Evolutionary conservation across 2,113 vertebrate species (phyloP).

Genomic region (Gavia stellata): DNA sequence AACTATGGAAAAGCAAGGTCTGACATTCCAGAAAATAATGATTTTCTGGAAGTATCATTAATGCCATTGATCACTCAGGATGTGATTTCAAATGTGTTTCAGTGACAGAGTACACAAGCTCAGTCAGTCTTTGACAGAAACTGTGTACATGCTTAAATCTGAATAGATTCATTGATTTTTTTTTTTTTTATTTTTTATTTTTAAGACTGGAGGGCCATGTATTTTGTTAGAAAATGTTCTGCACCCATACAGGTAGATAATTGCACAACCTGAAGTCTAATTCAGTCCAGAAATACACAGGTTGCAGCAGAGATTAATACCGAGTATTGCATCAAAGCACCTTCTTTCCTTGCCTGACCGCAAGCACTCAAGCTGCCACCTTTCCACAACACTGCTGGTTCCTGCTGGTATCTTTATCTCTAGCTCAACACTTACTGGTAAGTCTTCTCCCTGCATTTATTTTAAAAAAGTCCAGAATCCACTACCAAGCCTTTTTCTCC

Average conservation of each 20-base stretch:
- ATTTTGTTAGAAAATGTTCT: not conserved
- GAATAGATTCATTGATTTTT: too few relatives aligned
- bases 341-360: not conserved
- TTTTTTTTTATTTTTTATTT: not conserved
- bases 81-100: rapidly evolving
- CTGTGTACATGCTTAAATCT: rapidly evolving
- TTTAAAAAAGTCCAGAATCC: not conserved
- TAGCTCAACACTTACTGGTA: not conserved
- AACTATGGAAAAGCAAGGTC: not conserved
- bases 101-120: not conserved
- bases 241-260: not conserved
- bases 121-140: not conserved
- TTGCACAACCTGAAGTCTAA: not conserved
- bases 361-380: not conserved
- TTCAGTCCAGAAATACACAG: not conserved
- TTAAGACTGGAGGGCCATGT: rapidly evolving
- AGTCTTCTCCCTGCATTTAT: not conserved
- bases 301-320: not conserved
- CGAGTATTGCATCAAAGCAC: too few relatives aligned
- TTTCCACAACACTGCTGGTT: not conserved
- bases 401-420: not conserved
- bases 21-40: not conserved
- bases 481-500: not conserved
- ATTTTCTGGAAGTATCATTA: not conserved
- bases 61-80: not conserved